A percentile compares a stretch with the other conserved stretches of the same genome.
These are phyloP conservation scores for Pogonognathellus flavescens DNA, from an alignment of 1,140 invertebrate species.

Conservation along the genomic window DNA sequence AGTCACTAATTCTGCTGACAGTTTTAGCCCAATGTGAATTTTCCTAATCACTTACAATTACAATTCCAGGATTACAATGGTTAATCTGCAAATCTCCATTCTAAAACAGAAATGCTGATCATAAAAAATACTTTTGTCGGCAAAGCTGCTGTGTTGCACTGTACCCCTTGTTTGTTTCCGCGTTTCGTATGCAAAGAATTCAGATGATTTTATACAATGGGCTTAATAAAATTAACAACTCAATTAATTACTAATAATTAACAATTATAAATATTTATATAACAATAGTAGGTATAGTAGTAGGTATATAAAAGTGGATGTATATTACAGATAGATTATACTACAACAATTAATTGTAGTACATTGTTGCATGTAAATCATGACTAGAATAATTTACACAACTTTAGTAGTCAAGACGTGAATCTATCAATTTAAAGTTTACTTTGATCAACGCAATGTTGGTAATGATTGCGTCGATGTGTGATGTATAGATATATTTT, in stretches of 20 bases:
- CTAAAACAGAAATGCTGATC: neutral
- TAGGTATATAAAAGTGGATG: neutral
- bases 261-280: neutral
- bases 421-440: no score
- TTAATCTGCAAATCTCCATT: neutral
- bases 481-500: no score
- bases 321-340: conserved; percentile 38
- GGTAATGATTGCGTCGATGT: neutral
- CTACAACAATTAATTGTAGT: conserved; percentile 1
- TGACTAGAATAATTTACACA: conserved; percentile 50
- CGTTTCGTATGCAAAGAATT: neutral
- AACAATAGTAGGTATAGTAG: neutral
- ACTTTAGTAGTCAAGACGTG: conserved; percentile 30
- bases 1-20: neutral
- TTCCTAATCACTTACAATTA: neutral
- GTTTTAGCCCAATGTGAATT: neutral
- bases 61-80: neutral
- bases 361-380: conserved; percentile 44
- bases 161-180: neutral
- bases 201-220: no score
- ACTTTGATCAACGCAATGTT: neutral
- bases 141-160: conserved; percentile 1
- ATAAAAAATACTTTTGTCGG: neutral
- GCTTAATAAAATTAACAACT: no score
- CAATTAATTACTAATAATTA: neutral